Evolutionary conservation across 64 coral and sea anemone genomes (phyloP), one percentile per base, ranked within the genome.

Genomic region (Montipora capricornis): DNA sequence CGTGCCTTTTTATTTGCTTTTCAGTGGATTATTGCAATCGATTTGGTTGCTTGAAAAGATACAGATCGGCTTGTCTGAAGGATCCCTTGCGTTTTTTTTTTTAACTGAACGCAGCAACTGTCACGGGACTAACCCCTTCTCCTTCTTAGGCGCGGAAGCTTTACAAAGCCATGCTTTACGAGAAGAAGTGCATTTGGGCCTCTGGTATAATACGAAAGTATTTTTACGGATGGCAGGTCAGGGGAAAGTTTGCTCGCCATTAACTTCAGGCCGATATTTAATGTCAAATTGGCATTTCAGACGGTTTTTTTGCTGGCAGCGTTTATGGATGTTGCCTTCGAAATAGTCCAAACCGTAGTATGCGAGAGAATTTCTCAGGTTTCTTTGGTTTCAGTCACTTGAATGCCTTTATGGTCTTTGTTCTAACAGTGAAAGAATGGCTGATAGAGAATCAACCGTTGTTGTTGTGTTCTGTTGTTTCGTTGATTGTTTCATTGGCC

Each of bases 221-320:
- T 83, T 97, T 94, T 89, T 91, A 94, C 47, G 95, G 95, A 75
- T 97, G 95, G 95, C 88, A 92, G 95, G 95, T 97, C 58, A 87
- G 91, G 29, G 47, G 20, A 45, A 5, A 46, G 13, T 17, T 61
- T 83, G 55, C 15, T 49, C 46, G 76, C 37, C 12, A 37, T 76
- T 26, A 47, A 47, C 44, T 45, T 20, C 74, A 45, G 22, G 44
- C 11, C 61, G 14, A 64, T 7, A 64, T 12, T 64, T 3, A 64
- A 64, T 12, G 14, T 14, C 61, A 64, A 64, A 64, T 64, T 64
- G 61, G 11, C 9, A 64, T 14, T 64, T 64, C 14, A 57, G 0
- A 14, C 61, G 9, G 61, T 15, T 15, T 64, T 11, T 12, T 16
- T 14, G 61, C 61, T 37, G 14, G 13, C 14, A 12, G 8, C 10